A percentile compares a stretch with the other conserved stretches of the same genome.
Conservation (phyloP, 2,888 invertebrate species). For the Drosophila neotestacea region DNA sequence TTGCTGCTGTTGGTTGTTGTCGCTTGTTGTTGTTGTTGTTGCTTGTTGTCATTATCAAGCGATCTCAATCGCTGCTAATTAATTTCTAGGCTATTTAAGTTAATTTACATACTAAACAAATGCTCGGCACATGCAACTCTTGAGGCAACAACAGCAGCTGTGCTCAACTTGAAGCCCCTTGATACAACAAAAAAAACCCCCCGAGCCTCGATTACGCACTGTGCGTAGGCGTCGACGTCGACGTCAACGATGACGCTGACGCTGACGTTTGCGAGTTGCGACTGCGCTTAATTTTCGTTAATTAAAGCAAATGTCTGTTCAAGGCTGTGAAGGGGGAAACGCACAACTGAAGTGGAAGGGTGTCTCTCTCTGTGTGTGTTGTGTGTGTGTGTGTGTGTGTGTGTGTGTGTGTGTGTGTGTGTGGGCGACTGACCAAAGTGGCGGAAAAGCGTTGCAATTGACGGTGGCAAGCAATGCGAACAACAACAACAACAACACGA, state of each 20-base stretch:
- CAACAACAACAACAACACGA: slow-evolving; percentile 13
- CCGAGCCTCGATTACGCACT: slow-evolving; percentile 28
- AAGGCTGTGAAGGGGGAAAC: slow-evolving; percentile 15
- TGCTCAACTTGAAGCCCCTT: not conserved
- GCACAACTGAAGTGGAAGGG: slow-evolving; percentile 6
- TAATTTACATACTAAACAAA: slow-evolving; percentile 76
- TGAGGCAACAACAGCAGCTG: slow-evolving; percentile 14
- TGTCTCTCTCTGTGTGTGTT: not conserved
- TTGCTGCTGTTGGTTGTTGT: slow-evolving; percentile 38
- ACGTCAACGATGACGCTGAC: slow-evolving; percentile 22
- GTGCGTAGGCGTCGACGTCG: slow-evolving; percentile 59
- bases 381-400: not conserved
- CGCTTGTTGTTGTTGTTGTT: slow-evolving; percentile 40
- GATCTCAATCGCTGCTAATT: slow-evolving; percentile 81
- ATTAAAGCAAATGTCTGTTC: slow-evolving; percentile 72
- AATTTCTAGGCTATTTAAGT: slow-evolving; percentile 81
- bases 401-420: not conserved
- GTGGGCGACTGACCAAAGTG: slow-evolving; percentile 47
- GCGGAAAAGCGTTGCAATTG: slow-evolving; percentile 72
- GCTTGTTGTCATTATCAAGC: slow-evolving; percentile 69
- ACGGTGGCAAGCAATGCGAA: slow-evolving; percentile 28
- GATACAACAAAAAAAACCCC: not conserved
- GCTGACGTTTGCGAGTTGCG: slow-evolving; percentile 12
- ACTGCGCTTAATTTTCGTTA: slow-evolving; percentile 73
- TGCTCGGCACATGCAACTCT: slow-evolving; percentile 56